These are phyloP conservation scores for Proteles cristata DNA, from an alignment of 2,113 vertebrate species.

Conservation along the genomic window DNA sequence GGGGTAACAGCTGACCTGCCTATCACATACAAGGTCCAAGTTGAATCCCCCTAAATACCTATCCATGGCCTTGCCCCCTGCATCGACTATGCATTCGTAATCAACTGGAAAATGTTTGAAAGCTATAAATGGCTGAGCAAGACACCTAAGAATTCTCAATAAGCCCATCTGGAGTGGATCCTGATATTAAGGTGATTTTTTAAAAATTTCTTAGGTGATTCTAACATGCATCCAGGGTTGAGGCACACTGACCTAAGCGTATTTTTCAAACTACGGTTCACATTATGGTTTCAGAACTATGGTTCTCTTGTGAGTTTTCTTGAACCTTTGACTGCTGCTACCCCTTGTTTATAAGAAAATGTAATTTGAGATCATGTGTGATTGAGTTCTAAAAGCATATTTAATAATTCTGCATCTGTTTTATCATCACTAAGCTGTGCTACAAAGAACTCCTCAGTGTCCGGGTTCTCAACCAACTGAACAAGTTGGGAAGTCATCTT, in stretches of 20 bases:
- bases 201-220: not conserved
- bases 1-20: not conserved
- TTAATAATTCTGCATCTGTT: not conserved
- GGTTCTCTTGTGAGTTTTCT: not conserved
- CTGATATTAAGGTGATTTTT: not conserved
- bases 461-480: not conserved
- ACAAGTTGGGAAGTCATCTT: not conserved
- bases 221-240: not conserved
- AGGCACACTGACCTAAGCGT: not conserved
- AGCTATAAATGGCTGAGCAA: not conserved
- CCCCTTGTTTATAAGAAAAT: not conserved
- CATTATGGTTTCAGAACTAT: not conserved
- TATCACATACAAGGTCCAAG: not conserved
- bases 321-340: not conserved
- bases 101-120: not conserved
- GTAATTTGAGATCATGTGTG: not conserved
- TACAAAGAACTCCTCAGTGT: not conserved
- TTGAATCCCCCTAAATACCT: not conserved
- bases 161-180: not conserved
- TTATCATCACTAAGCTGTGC: not conserved
- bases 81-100: not conserved
- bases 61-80: not conserved
- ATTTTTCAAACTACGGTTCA: not conserved
- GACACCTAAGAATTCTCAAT: conserved; percentile 11
- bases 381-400: not conserved